Evolutionary conservation across 1,140 invertebrate species (phyloP).

Genomic region (Drosophila willistoni): DNA sequence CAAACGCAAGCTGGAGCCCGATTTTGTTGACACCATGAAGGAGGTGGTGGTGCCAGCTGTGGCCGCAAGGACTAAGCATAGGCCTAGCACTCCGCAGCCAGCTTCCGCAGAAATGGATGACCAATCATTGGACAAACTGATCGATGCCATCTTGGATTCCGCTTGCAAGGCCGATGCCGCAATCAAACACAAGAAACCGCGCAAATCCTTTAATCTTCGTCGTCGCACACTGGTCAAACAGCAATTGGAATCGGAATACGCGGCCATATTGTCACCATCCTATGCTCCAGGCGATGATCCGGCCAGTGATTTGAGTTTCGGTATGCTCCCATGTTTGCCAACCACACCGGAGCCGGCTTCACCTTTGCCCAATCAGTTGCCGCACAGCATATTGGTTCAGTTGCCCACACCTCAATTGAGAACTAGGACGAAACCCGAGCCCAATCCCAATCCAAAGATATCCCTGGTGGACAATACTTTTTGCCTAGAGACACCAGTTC

Average conservation of each 20-base stretch:
- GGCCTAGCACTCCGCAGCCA: constrained; percentile 55
- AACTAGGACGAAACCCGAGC: background rate
- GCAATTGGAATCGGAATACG: constrained; percentile 50
- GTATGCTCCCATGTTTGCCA: constrained; percentile 26
- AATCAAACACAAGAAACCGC: constrained; percentile 61
- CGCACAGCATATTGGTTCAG: constrained; percentile 40
- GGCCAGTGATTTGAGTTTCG: constrained; percentile 75
- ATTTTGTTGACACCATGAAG: constrained; percentile 62
- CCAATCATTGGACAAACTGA: constrained; percentile 76
- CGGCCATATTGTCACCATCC: constrained; percentile 69
- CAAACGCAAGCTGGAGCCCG: constrained; percentile 66
- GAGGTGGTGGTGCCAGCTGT: background rate
- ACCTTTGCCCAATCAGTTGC: constrained; percentile 31
- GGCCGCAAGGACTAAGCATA: background rate
- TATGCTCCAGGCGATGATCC: constrained; percentile 80
- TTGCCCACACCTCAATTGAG: constrained; percentile 39
- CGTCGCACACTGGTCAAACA: constrained; percentile 75
- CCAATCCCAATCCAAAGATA: background rate
- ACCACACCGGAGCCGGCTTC: constrained; percentile 54
- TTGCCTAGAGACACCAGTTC: constrained; percentile 61
- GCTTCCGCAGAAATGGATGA: constrained; percentile 71
- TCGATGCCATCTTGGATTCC: constrained; percentile 80
- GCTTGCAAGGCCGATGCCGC: constrained; percentile 70
- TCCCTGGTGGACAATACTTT: constrained; percentile 54
- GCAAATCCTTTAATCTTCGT: constrained; percentile 73